These are phyloP conservation scores for Seriola rivoliana DNA, from an alignment of 2,113 vertebrate species.

Conservation along the genomic window DNA sequence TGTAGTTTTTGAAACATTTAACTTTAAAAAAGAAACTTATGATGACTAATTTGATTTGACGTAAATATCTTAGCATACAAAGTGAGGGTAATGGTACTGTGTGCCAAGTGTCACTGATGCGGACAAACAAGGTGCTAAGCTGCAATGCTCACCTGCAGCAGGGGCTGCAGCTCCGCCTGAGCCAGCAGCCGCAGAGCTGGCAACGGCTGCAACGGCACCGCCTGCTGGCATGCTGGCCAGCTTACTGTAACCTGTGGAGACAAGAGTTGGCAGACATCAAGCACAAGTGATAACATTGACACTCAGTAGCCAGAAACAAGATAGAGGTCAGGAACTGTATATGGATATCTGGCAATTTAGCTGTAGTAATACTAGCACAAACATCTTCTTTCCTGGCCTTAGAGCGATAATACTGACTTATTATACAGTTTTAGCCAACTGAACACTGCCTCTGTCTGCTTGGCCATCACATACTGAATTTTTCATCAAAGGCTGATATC, in stretches of 20 bases:
- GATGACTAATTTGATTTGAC: not conserved
- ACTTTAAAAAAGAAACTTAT: not conserved
- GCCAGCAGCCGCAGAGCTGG: slow-evolving; percentile 78
- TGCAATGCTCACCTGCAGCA: slow-evolving; percentile 82
- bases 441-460: not conserved
- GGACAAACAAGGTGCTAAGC: slow-evolving; percentile 57
- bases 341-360: not conserved
- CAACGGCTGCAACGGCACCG: slow-evolving; percentile 89
- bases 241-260: slow-evolving; percentile 89
- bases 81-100: not conserved
- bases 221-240: slow-evolving; percentile 93
- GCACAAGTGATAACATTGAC: slow-evolving; percentile 13
- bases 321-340: slow-evolving; percentile 27
- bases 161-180: slow-evolving; percentile 85
- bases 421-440: not conserved
- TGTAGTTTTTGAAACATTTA: not conserved
- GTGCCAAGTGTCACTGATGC: slow-evolving; percentile 27
- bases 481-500: too few relatives aligned
- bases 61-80: slow-evolving; percentile 9
- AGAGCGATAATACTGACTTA: not conserved
- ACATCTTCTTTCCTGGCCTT: not conserved
- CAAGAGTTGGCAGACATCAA: slow-evolving; percentile 46
- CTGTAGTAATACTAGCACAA: not conserved
- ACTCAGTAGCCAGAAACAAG: slow-evolving; percentile 30
- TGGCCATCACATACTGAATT: not conserved